Conservation (phyloP, 2,113 vertebrate genomes). For the Dolichotis patagonum region DNA sequence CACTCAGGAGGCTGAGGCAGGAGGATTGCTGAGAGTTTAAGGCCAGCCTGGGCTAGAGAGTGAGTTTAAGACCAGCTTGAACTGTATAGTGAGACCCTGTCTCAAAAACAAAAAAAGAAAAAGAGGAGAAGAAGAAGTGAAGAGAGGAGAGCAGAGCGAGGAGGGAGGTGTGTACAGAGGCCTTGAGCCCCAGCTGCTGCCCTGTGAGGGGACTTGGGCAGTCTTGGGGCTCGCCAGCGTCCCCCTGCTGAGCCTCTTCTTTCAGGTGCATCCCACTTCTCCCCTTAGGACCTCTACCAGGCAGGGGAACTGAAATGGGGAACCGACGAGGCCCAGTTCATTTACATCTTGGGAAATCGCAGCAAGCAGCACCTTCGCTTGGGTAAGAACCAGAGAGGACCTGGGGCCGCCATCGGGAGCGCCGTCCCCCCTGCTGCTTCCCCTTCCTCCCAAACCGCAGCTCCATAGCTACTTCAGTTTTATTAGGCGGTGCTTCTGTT, state of each 20-base stretch:
- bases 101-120: background rate
- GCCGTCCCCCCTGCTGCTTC: background rate
- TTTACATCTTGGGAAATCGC: constrained; percentile 96
- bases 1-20: background rate
- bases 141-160: background rate
- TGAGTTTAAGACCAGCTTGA: background rate
- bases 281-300: constrained; percentile 91
- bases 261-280: background rate
- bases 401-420: background rate
- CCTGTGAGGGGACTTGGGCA: background rate
- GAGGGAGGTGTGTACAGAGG: background rate
- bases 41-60: background rate
- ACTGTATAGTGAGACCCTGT: background rate
- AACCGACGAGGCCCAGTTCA: constrained; percentile 96
- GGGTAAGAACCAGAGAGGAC: constrained; percentile 86
- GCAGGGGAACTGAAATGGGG: constrained; percentile 97
- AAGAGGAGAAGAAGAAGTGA: background rate
- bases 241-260: background rate
- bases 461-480: background rate
- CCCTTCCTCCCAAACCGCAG: background rate
- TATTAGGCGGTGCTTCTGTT: background rate
- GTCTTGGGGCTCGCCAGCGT: background rate
- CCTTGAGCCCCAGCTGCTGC: background rate
- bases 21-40: background rate
- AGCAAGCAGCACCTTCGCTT: constrained; percentile 94